Conservation (phyloP, 2,888 invertebrate species). For the Lamproptera curius region DNA sequence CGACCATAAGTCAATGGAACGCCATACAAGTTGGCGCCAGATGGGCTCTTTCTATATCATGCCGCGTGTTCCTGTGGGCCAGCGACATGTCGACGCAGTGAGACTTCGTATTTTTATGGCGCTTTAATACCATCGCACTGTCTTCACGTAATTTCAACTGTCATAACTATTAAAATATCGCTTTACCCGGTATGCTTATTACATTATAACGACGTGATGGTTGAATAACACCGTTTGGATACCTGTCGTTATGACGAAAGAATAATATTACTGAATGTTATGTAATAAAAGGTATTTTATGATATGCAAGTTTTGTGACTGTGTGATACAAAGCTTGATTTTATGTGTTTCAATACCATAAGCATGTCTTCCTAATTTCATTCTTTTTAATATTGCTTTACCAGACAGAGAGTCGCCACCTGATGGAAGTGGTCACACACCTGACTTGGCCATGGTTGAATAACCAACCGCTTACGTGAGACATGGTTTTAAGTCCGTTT, state of each 20-base stretch:
- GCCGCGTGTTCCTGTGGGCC: conserved; percentile 42
- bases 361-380: too few species aligned
- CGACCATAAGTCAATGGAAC: conserved; percentile 70
- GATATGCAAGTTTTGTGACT: too few species aligned
- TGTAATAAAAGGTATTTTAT: too few species aligned
- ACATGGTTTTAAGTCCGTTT: too few species aligned
- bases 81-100: conserved; percentile 58
- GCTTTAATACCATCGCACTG: conserved; percentile 49
- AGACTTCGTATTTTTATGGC: conserved; percentile 67
- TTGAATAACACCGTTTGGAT: conserved; percentile 7
- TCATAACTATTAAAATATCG: conserved; percentile 53
- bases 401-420: too few species aligned
- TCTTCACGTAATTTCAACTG: conserved; percentile 60
- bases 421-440: too few species aligned
- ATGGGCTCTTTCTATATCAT: conserved; percentile 42
- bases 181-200: conserved; percentile 33
- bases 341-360: too few species aligned
- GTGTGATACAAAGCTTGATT: too few species aligned
- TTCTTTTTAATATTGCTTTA: too few species aligned
- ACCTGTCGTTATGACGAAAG: background rate
- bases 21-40: conserved; percentile 46
- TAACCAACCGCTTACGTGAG: too few species aligned
- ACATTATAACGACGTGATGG: conserved; percentile 10
- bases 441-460: too few species aligned
- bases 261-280: too few species aligned